Evolutionary conservation across 2,797 vertebrate genomes (phyloP).

Genomic region (Prunella strophiata): DNA sequence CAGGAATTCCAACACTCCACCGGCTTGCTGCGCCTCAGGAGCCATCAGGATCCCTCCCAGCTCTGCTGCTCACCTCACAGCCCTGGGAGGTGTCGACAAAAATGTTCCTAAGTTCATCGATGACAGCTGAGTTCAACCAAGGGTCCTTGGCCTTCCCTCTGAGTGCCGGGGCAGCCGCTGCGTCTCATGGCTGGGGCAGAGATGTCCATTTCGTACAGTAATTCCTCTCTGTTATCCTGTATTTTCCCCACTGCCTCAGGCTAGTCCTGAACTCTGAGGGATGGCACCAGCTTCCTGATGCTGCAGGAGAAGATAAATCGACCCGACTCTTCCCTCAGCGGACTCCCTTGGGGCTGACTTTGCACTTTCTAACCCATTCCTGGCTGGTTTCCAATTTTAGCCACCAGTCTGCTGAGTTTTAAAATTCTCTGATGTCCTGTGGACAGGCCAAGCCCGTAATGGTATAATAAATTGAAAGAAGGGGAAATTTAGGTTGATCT

Average conservation of each 20-base stretch:
- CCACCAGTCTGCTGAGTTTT: background rate
- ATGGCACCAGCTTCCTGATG: background rate
- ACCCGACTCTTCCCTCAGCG: background rate
- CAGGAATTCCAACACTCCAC: background rate
- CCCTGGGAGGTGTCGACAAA: conserved; percentile 78
- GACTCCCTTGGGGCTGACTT: background rate
- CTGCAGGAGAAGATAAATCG: background rate
- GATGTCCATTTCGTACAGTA: background rate
- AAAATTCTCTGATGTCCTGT: background rate
- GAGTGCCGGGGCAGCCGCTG: conserved; percentile 82
- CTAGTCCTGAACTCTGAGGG: background rate
- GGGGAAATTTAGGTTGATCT: background rate
- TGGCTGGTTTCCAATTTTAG: background rate
- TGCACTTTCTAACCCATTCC: background rate
- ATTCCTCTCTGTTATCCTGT: background rate
- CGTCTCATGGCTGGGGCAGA: conserved; percentile 79
- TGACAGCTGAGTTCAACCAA: conserved; percentile 71
- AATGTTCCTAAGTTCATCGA: conserved; percentile 81
- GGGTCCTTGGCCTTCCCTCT: conserved; percentile 83
- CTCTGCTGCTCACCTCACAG: conserved; percentile 81
- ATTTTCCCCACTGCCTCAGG: background rate
- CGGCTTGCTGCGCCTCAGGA: background rate
- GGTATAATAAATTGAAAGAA: background rate
- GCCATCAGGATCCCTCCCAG: background rate
- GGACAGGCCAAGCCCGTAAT: background rate